Conservation (phyloP, 2,113 vertebrate species). For the Centropristis striata region DNA sequence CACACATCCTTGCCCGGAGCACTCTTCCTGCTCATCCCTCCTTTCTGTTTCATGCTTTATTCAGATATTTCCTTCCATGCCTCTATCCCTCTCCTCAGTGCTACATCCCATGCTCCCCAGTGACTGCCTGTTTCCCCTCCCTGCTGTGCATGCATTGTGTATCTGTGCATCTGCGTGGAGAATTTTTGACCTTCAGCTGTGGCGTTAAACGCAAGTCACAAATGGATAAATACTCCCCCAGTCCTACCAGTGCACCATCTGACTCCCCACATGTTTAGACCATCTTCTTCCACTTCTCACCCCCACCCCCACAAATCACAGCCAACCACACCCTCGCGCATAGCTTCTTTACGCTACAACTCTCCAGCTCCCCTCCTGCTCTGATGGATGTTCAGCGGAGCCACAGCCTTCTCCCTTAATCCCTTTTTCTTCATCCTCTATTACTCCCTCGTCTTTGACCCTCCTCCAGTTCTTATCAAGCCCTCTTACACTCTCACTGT, state of each 20-base stretch:
- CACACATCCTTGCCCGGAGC: conserved; percentile 36
- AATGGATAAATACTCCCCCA: conserved; percentile 10
- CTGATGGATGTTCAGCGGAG: conserved; percentile 29
- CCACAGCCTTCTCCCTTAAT: conserved; percentile 39
- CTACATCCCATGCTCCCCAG: conserved; percentile 28
- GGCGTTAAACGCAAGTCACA: background rate
- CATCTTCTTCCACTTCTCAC: background rate
- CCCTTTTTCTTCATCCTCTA: conserved; percentile 28
- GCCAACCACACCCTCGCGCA: background rate
- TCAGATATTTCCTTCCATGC: conserved; percentile 51
- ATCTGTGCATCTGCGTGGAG: conserved; percentile 10
- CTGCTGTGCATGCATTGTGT: conserved; percentile 13
- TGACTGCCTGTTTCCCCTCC: conserved; percentile 28
- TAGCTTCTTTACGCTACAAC: conserved; percentile 14
- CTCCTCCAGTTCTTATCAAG: conserved; percentile 4
- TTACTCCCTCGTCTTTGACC: conserved; percentile 31
- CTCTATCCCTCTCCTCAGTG: conserved; percentile 27
- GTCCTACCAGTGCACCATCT: background rate
- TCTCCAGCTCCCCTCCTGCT: background rate
- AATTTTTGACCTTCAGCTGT: conserved; percentile 56
- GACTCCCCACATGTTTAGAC: background rate
- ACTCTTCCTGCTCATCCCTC: conserved; percentile 31
- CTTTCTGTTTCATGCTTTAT: conserved; percentile 55
- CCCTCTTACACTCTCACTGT: conserved; percentile 2
- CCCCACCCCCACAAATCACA: conserved; percentile 3